Base-by-base conservation (phyloP, 2,113 vertebrate genomes). In the Ageneiosus marmoratus region DNA sequence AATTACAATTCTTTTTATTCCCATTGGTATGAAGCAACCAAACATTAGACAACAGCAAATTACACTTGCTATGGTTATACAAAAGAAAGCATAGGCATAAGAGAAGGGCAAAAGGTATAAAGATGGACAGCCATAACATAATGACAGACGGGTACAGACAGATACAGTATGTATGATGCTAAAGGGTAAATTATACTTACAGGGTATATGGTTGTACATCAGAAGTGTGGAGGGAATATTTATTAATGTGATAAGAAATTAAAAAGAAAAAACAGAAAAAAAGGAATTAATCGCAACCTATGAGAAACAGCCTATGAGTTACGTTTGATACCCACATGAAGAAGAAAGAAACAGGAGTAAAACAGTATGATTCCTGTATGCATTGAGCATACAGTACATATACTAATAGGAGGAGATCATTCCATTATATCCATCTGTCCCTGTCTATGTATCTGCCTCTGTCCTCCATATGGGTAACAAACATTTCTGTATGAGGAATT, bases 161-260 rank as follows among this genome's bases (percentile, higher is more conserved):
- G 56, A 41, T 56, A 76, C 29, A n/a, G 56, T 27, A 55, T 65
- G 44, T 7, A 27, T 29, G 56, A 46, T 41, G 50, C 41, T 29
- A 56, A 55, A 77, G 74, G 73, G 58, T 63, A 73, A 83, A 75
- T 60, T 74, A 81, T 87, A 89, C 88, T 89, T 89, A 89, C 88
- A 84, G 79, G 76, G 83, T 65, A 55, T 70, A 80, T 50, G 76
- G 81, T 85, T 82, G 78, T 63, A 79, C 84, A 85, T 84, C 81
- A 56, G 84, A 56, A 37, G 58, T 78, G 77, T 84, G 85, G 44
- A 84, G 81, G 87, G 83, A 87, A 82, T 86, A 80, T 78, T 83
- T 60, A 56, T 75, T 65, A 69, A 50, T 29, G 20, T 76, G 51
- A 76, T 34, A 55, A 55, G 29, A 76, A 76, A 55, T 55, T 0